Percentiles rank a stretch among this genome's conserved stretches.
phyloP scores from a whole-genome alignment of 2,797 vertebrate species.

The Ctenochaetus hawaiiensis region DNA sequence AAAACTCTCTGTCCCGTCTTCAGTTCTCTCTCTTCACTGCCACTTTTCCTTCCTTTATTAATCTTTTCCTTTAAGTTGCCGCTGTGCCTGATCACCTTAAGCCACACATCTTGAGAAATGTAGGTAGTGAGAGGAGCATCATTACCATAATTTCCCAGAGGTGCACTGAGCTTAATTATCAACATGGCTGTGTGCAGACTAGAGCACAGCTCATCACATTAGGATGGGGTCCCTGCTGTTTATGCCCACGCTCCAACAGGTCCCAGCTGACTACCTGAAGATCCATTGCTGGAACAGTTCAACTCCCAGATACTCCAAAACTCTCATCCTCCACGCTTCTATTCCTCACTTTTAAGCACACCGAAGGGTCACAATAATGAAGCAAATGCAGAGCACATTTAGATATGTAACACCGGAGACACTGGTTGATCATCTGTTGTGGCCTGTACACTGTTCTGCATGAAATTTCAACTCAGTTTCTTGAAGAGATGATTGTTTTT shows the following conservation, averaged over 20 bases:
- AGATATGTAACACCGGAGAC: background rate
- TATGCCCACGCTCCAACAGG: slow-evolving; percentile 60
- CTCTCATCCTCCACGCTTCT: slow-evolving; percentile 43
- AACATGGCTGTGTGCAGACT: slow-evolving; percentile 74
- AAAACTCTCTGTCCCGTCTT: background rate
- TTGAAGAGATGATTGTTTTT: slow-evolving; percentile 12
- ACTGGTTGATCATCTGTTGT: slow-evolving; percentile 38
- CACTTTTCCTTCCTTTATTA: background rate
- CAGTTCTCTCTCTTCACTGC: background rate
- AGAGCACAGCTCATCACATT: slow-evolving; percentile 78
- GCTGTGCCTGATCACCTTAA: slow-evolving; percentile 64
- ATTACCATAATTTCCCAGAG: slow-evolving; percentile 85
- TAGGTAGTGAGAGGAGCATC: slow-evolving; percentile 65
- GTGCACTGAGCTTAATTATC: slow-evolving; percentile 81
- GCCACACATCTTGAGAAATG: slow-evolving; percentile 65
- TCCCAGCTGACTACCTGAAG: slow-evolving; percentile 76
- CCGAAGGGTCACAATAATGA: slow-evolving; percentile 32
- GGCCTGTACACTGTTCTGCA: background rate
- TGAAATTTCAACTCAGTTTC: slow-evolving; percentile 14
- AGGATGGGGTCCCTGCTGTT: slow-evolving; percentile 76
- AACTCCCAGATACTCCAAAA: slow-evolving; percentile 60
- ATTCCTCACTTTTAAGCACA: slow-evolving; percentile 44
- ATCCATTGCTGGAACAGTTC: slow-evolving; percentile 65
- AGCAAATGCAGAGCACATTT: slow-evolving; percentile 12
- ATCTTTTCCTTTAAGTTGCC: slow-evolving; percentile 28